Conservation (phyloP, 2,113 vertebrate genomes). For the Amblyornis subalaris region DNA sequence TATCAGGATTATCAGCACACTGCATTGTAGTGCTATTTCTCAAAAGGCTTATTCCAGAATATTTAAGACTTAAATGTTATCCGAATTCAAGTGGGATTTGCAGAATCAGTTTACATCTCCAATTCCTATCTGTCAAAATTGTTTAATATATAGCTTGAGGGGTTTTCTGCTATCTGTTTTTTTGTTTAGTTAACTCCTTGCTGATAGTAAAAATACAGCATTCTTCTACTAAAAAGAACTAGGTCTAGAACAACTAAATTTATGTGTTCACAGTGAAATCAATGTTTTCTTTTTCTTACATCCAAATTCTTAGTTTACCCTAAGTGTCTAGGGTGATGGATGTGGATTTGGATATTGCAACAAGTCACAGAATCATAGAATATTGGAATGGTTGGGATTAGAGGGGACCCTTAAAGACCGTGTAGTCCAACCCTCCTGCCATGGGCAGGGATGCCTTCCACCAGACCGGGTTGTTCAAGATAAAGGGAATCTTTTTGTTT, state of each 20-base stretch:
- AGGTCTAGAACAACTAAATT: neutral
- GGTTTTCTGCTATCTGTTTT: neutral
- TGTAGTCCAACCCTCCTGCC: neutral
- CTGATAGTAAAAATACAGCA: neutral
- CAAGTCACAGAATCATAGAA: neutral
- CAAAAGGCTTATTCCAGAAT: neutral
- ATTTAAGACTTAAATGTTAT: neutral
- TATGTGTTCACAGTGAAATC: neutral
- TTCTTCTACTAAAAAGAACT: neutral
- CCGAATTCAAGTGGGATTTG: neutral
- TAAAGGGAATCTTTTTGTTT: neutral
- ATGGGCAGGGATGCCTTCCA: neutral
- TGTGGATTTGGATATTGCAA: neutral
- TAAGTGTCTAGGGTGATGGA: neutral
- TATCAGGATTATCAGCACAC: neutral
- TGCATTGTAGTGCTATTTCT: neutral
- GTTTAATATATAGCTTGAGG: neutral
- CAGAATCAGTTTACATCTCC: neutral
- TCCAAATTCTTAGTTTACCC: neutral
- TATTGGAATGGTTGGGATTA: neutral
- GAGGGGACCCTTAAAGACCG: neutral
- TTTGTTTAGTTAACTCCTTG: neutral
- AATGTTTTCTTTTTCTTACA: neutral
- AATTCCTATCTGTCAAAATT: neutral
- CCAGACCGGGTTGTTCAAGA: neutral